Evolutionary conservation across 2,113 vertebrate genomes (phyloP), one percentile per base, ranked within the genome.

Genomic region (Anoplopoma fimbria): DNA sequence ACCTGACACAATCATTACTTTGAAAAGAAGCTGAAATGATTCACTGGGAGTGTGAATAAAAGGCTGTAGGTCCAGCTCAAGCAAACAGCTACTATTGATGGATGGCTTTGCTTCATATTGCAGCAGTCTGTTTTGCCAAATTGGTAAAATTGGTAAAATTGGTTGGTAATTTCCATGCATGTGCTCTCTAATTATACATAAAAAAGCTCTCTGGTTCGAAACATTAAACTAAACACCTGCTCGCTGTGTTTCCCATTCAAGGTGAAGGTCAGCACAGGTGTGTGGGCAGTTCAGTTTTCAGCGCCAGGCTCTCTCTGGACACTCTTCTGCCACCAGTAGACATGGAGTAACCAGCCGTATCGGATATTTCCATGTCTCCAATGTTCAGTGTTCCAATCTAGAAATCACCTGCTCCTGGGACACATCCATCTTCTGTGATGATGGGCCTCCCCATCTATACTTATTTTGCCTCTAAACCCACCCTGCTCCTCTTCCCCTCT

Each of bases 301-400:
- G 67, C 47, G 74, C 76, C 82, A 75, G 61, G 58, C 84, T 75
- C 55, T 67, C 62, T 69, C 62, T 38, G 79, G 77, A 79, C 65
- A 19, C 61, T 77, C 68, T 65, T 83, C 69, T 53, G 80, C 87
- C 83, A 74, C 79, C 47, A 40, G 79, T 57, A 68, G 45, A 88
- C 79, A 51, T 5, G 61, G 57, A 65, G 38, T 88, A 91, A 92
- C 85, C 81, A 87, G 84, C 89, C 62, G 33, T 86, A 62, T 83
- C 83, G 3, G 81, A 88, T 89, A 85, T 90, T 84, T 85, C 87
- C 81, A 83, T 86, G 89, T 91, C 67, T 89, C 69, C 88, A 85
- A 81, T 86, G 85, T 83, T 91, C 86, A 90, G 29, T 79, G 90
- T 91, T 93, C 88, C 85, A 90, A 88, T 92, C 84, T 83, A 85